Conservation (phyloP, 2,113 vertebrate genomes). For the Elgaria multicarinata region DNA sequence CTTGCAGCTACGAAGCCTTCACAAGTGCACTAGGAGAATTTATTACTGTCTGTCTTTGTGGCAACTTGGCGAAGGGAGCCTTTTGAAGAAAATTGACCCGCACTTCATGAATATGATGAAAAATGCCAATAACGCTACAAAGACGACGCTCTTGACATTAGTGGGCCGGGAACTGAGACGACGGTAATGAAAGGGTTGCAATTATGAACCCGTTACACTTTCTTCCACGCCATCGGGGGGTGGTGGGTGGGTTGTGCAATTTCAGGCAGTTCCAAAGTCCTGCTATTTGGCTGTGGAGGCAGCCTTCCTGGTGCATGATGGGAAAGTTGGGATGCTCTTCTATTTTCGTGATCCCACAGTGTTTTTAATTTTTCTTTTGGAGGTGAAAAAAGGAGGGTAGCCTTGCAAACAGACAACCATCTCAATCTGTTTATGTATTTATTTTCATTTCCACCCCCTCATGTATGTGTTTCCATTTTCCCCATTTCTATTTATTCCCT, state of each 20-base stretch:
- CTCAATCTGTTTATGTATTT: background rate
- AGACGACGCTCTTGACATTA: slow-evolving; percentile 87
- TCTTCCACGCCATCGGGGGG: slow-evolving; percentile 57
- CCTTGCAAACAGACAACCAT: background rate
- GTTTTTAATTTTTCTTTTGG: slow-evolving; percentile 2
- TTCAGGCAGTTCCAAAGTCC: background rate
- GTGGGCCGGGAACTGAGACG: slow-evolving; percentile 81
- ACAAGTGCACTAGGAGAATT: slow-evolving; percentile 85
- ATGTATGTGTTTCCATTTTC: background rate
- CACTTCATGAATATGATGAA: slow-evolving; percentile 92
- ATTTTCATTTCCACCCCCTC: background rate
- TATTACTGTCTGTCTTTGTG: slow-evolving; percentile 89
- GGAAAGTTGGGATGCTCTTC: background rate
- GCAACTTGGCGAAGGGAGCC: slow-evolving; percentile 87
- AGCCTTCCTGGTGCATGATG: slow-evolving; percentile 31
- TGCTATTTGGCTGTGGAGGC: slow-evolving; percentile 36
- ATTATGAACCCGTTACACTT: slow-evolving; percentile 80
- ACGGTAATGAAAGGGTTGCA: slow-evolving; percentile 83
- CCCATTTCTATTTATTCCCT: background rate
- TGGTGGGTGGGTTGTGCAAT: fast-evolving
- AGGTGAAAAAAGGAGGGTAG: slow-evolving; percentile 7
- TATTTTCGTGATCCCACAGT: fast-evolving
- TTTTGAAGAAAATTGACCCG: slow-evolving; percentile 91
- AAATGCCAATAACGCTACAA: slow-evolving; percentile 91
- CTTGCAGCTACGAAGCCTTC: slow-evolving; percentile 86